Percentiles rank a stretch among this genome's conserved stretches.
These are phyloP conservation scores for Tetramorium simillimum DNA, from an alignment of 1,140 invertebrate genomes.

Conservation along the genomic window DNA sequence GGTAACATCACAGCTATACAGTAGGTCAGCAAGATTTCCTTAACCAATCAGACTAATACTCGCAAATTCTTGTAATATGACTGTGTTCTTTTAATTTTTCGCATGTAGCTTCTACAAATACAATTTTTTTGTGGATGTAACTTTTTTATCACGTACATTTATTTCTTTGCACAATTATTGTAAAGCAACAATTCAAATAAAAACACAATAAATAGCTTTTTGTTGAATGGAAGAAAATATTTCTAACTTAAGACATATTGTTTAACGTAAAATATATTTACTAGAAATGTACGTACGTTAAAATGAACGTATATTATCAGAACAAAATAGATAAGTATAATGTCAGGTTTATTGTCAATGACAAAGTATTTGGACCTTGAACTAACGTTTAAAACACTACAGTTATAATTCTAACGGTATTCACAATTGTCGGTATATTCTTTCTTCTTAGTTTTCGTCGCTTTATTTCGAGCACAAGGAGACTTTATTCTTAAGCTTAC, in stretches of 20 bases:
- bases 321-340: neutral
- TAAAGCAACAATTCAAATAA: neutral
- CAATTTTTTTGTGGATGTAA: neutral
- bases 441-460: neutral
- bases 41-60: neutral
- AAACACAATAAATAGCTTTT: neutral
- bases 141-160: constrained; percentile 8
- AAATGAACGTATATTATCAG: neutral
- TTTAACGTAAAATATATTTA: no score
- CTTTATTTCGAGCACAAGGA: neutral
- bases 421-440: neutral
- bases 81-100: neutral
- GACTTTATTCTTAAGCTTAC: neutral
- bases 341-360: neutral
- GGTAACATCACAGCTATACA: neutral
- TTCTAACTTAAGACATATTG: no score
- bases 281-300: neutral
- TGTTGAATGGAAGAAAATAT: no score
- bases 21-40: neutral
- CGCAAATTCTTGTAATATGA: neutral
- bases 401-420: neutral
- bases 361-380: neutral
- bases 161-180: neutral
- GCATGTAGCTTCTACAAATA: neutral
- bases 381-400: neutral